Conservation (phyloP, 2,888 invertebrate genomes). For the Cybosia mesomella region DNA sequence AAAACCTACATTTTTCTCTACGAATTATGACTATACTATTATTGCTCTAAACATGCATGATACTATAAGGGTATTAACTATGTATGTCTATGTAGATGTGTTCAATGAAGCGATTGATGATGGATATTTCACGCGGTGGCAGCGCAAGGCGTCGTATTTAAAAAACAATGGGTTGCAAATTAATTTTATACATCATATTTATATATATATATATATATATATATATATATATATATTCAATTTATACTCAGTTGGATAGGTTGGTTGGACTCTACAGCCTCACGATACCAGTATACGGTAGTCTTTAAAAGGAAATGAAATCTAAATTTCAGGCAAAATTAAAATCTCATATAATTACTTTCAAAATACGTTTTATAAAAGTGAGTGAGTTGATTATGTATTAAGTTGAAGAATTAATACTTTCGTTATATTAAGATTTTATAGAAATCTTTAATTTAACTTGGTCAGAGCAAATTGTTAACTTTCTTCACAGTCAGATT, state of each 20-base stretch:
- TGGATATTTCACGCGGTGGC: no score
- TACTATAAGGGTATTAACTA: neutral
- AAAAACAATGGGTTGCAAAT: neutral
- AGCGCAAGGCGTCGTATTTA: no score
- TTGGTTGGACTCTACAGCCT: neutral
- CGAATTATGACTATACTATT: neutral
- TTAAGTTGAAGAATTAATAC: slow-evolving; percentile 4
- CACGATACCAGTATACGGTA: neutral
- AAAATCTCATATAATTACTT: slow-evolving; percentile 9
- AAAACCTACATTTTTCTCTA: neutral
- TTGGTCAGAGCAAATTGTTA: slow-evolving; percentile 5
- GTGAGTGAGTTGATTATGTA: slow-evolving; percentile 15
- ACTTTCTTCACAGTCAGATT: slow-evolving; percentile 6
- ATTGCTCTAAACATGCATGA: neutral
- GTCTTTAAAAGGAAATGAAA: neutral
- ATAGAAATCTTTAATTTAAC: neutral
- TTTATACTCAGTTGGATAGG: neutral
- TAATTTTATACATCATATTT: no score
- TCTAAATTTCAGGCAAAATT: slow-evolving; percentile 2
- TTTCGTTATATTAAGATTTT: slow-evolving; percentile 10
- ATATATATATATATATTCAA: no score
- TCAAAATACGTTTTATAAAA: slow-evolving; percentile 1
- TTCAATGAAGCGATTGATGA: slow-evolving; percentile 2
- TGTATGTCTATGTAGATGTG: neutral
- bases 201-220: no score